Evolutionary conservation across 2,888 invertebrate species (phyloP).

Genomic region (Dione vanillae): DNA sequence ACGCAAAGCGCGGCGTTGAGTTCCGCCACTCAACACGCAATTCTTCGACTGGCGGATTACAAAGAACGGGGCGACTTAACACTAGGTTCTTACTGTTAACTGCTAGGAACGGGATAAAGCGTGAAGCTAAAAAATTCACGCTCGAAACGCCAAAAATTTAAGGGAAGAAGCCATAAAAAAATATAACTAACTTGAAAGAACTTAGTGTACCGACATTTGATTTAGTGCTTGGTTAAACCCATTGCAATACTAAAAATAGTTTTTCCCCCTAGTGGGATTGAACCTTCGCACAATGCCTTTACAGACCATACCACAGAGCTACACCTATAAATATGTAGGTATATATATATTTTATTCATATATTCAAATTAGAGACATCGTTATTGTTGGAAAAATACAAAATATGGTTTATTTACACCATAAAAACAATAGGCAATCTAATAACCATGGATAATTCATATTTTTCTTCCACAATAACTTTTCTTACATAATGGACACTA

Average conservation of each 20-base stretch:
- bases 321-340: too few relatives aligned
- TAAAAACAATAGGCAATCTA: background rate
- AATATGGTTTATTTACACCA: background rate
- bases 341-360: background rate
- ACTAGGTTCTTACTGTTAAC: background rate
- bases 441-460: slow-evolving; percentile 7
- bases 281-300: too few relatives aligned
- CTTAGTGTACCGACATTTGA: too few relatives aligned
- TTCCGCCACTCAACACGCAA: too few relatives aligned
- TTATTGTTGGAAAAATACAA: background rate
- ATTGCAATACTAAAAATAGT: background rate
- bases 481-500: background rate
- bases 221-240: too few relatives aligned
- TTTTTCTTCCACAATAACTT: background rate
- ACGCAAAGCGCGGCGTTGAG: too few relatives aligned
- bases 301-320: too few relatives aligned
- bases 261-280: background rate
- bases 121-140: too few relatives aligned
- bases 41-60: too few relatives aligned
- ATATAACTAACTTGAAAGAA: too few relatives aligned
- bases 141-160: too few relatives aligned
- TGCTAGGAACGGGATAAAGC: background rate
- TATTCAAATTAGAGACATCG: background rate
- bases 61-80: background rate
- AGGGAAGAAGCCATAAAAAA: too few relatives aligned